A percentile compares a stretch with the other conserved stretches of the same genome.
phyloP scores from a whole-genome alignment of 2,113 vertebrate genomes.

The Oxyura jamaicensis region DNA sequence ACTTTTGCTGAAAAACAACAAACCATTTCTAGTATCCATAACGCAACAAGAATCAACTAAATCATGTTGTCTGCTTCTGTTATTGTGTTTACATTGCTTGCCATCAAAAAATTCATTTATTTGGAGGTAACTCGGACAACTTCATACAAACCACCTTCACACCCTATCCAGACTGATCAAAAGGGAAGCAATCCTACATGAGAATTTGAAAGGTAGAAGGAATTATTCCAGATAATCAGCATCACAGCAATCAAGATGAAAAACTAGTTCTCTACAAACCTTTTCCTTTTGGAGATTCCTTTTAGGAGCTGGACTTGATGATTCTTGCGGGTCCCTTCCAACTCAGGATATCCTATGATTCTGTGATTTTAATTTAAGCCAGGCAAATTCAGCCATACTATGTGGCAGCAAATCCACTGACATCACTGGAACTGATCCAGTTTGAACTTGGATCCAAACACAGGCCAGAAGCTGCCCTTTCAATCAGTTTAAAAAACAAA shows the following conservation, averaged over 20 bases:
- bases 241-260: neutral
- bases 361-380: neutral
- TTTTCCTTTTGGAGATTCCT: neutral
- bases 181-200: neutral
- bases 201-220: neutral
- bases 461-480: neutral
- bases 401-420: neutral
- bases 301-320: too few species aligned
- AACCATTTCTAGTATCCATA: neutral
- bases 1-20: neutral
- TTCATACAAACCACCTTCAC: neutral
- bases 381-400: neutral
- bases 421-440: neutral
- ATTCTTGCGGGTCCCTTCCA: too few species aligned
- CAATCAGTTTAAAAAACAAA: neutral
- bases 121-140: neutral
- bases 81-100: rapidly evolving
- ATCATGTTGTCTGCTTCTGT: neutral
- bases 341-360: too few species aligned
- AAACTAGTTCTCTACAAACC: neutral
- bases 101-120: neutral
- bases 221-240: neutral
- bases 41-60: neutral
- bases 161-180: neutral
- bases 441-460: neutral